Base-by-base conservation (phyloP, 1,140 invertebrate genomes). In the Oreohelix idahoensis region DNA sequence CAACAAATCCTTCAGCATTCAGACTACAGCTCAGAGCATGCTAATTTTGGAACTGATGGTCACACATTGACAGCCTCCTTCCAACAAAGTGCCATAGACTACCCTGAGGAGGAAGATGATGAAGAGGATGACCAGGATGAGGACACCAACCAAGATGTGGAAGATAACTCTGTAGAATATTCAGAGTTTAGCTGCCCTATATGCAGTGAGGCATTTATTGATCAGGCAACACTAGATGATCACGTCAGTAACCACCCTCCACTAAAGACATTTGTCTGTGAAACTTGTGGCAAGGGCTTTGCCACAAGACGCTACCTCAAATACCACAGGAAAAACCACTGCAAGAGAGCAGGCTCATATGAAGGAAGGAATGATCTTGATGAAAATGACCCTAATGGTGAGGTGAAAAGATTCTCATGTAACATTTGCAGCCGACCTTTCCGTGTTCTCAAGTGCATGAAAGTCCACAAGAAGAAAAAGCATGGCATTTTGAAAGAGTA, bases 401-500 rank as follows among this genome's bases (percentile, higher is more conserved):
- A 82, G 49, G 49, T 82, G 5, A 82, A 75, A 29, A 63, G 80
- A 51, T 82, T 82, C 36, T 26, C 80, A 1, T 82, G 80, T 42
- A 82, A 82, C 39, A 51, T 82, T 0, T 82, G 80, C 32, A 74
- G 71, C 23, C 70, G 80, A 39, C 80, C 71, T 32, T 82, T 82
- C 39, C 58, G 80, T n/a, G 80, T 82, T 51, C 36, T 82, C 8
- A 82, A 82, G 45, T 82, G 80, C 58, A 82, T 82, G 80, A 82
- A 82, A 66, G 80, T 82, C 4, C 80, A 82, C 39, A 82, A 82
- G 39, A 82, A 82, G 51, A 82, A 82, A 36, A 82, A 82, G 45
- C 80, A 82, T 49, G 80, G 80, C 39, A 82, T 82, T 32, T 29
- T 82, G 49, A 82, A 82, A 49, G 80, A 82, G 70, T 82, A 49